Evolutionary conservation across 2,113 vertebrate species (phyloP).

Genomic region (Pseudorectes ferrugineus): DNA sequence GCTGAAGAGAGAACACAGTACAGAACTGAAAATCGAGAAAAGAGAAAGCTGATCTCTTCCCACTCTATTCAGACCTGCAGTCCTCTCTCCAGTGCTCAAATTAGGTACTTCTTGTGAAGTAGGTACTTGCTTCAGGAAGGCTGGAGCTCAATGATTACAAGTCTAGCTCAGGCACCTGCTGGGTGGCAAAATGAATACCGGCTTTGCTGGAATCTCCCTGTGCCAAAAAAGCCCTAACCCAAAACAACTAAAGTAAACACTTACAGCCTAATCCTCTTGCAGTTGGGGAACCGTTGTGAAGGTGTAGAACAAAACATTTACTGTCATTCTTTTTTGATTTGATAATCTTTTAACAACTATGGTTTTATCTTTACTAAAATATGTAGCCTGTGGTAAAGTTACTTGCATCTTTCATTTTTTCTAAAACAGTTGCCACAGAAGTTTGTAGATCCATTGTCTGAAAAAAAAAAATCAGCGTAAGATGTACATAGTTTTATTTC

Average conservation of each 20-base stretch:
- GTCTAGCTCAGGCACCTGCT: background rate
- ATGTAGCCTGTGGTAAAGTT: background rate
- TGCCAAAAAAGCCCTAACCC: background rate
- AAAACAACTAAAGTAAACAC: background rate
- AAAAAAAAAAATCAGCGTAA: background rate
- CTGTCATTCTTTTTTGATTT: background rate
- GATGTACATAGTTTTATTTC: fast-evolving
- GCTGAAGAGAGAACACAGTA: background rate
- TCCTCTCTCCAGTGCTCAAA: fast-evolving
- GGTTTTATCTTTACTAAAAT: background rate
- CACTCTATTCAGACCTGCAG: background rate
- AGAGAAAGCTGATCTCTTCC: background rate
- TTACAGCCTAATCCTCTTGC: background rate
- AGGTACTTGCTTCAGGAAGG: background rate
- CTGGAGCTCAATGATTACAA: background rate
- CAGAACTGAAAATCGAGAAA: background rate
- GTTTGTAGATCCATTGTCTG: background rate
- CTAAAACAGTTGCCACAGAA: background rate
- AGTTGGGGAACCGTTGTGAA: background rate
- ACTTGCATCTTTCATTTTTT: background rate
- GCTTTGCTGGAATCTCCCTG: background rate
- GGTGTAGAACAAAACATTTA: background rate
- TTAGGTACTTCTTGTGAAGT: background rate
- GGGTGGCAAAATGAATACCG: background rate
- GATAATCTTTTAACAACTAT: background rate